Evolutionary conservation across 2,888 invertebrate genomes (phyloP).

Genomic region (Andrena chrysosceles): DNA sequence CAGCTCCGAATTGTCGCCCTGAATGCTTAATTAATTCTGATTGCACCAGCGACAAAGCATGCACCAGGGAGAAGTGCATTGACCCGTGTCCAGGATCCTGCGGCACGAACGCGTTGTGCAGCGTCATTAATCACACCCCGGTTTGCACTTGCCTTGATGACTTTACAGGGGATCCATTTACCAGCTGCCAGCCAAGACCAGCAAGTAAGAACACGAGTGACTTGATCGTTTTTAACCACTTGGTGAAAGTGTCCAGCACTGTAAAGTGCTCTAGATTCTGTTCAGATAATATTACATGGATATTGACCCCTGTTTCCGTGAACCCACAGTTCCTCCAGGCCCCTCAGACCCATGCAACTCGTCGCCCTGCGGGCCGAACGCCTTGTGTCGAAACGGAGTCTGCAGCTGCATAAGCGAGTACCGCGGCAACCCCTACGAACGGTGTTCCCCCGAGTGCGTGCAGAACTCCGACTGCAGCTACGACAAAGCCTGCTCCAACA

Average conservation of each 20-base stretch:
- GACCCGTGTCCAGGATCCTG: conserved; percentile 86
- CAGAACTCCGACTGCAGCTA: conserved; percentile 91
- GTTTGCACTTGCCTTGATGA: conserved; percentile 85
- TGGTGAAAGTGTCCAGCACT: no score
- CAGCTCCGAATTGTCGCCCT: conserved; percentile 83
- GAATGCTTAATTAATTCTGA: conserved; percentile 85
- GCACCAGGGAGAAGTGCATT: conserved; percentile 85
- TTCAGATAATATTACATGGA: not conserved
- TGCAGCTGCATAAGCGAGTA: conserved; percentile 84
- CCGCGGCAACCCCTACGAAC: conserved; percentile 86
- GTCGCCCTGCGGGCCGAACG: conserved; percentile 91
- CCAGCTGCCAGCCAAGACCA: conserved; percentile 79
- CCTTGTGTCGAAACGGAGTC: conserved; percentile 87
- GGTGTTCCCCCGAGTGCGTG: conserved; percentile 93
- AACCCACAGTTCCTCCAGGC: conserved; percentile 73
- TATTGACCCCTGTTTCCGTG: not conserved
- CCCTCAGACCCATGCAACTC: conserved; percentile 88
- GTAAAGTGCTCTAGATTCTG: no score
- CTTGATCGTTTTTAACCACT: not conserved
- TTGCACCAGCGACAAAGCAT: conserved; percentile 85
- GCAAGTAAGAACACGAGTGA: conserved; percentile 76
- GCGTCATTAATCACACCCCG: conserved; percentile 85
- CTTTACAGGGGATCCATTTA: conserved; percentile 86
- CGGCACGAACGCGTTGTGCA: conserved; percentile 85
- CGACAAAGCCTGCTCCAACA: conserved; percentile 91